Evolutionary conservation across 1,140 invertebrate species (phyloP).

Genomic region (Schlechtendalia chinensis): DNA sequence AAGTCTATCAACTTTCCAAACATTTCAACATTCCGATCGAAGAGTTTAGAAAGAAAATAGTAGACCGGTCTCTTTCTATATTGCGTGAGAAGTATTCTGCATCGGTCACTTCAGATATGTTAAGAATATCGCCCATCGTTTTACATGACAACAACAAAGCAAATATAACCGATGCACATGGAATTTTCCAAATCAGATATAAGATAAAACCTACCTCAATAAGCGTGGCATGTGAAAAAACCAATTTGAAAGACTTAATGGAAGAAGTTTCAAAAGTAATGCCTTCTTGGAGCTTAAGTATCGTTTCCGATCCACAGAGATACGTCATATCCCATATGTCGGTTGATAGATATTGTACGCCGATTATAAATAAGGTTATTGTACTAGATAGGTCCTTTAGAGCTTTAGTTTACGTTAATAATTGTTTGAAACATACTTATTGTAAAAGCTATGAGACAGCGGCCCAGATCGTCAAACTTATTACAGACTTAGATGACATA

Average conservation of each 20-base stretch:
- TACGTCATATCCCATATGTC: not conserved
- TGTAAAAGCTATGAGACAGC: not conserved
- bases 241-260: too few species aligned
- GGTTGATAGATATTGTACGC: not conserved
- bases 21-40: too few species aligned
- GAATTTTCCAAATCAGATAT: too few species aligned
- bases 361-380: not conserved
- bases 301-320: not conserved
- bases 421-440: not conserved
- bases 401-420: not conserved
- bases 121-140: not conserved
- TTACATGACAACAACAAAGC: not conserved
- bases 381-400: not conserved
- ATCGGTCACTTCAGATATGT: not conserved
- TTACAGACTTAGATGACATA: not conserved
- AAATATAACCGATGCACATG: too few species aligned
- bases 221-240: not conserved
- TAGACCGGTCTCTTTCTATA: not conserved
- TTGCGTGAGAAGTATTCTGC: not conserved
- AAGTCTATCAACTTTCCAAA: not conserved
- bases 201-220: not conserved
- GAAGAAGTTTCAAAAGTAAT: not conserved
- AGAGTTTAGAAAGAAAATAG: not conserved
- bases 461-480: not conserved
- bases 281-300: not conserved